phyloP scores from a whole-genome alignment of 2,888 invertebrate species.

The Desoria tigrina region DNA sequence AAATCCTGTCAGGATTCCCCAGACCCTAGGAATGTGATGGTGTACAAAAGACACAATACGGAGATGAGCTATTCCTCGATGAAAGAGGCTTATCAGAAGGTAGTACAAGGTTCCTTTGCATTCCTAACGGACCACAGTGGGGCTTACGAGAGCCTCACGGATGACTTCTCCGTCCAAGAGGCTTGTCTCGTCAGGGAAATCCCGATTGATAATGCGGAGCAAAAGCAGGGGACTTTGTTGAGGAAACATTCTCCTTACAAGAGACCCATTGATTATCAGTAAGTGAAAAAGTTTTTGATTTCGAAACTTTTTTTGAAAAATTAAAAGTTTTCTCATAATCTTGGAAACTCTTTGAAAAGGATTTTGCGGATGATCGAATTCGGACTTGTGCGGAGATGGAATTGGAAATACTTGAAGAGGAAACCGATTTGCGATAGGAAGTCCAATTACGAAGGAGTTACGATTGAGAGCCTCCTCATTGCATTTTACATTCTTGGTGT shows the following conservation, averaged over 20 bases:
- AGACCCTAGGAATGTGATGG: constrained; percentile 7
- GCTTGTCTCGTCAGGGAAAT: constrained; percentile 35
- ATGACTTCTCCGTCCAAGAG: constrained; percentile 24
- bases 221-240: constrained; percentile 39
- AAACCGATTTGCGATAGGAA: constrained; percentile 1
- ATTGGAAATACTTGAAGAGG: constrained; percentile 18
- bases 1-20: constrained; percentile 33
- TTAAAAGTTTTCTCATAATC: neutral
- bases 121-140: constrained; percentile 32
- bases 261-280: constrained; percentile 41
- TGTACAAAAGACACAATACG: constrained; percentile 19
- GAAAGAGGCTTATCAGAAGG: constrained; percentile 23
- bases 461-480: constrained; percentile 22
- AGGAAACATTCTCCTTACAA: constrained; percentile 33
- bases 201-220: constrained; percentile 26
- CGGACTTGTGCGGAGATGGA: constrained; percentile 35
- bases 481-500: constrained; percentile 17
- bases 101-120: constrained; percentile 34
- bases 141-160: constrained; percentile 31
- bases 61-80: constrained; percentile 21
- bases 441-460: constrained; percentile 28
- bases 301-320: neutral
- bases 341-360: constrained; percentile 9
- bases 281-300: constrained; percentile 8
- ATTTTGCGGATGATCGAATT: constrained; percentile 34